phyloP scores from a whole-genome alignment of 2,113 vertebrate species.

The Pelmatolapia mariae region DNA sequence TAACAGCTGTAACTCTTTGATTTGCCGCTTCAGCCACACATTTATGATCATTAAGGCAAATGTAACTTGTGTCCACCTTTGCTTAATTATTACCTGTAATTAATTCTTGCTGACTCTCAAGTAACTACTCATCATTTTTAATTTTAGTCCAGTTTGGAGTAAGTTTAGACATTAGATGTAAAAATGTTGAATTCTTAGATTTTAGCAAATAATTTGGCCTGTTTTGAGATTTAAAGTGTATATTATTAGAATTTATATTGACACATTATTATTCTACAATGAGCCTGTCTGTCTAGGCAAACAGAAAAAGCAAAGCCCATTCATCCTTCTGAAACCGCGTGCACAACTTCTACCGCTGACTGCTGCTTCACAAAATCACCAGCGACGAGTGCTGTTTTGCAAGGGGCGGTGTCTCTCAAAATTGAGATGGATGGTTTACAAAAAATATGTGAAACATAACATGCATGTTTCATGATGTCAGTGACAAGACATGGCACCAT shows the following conservation, averaged over 20 bases:
- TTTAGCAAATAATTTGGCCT: neutral
- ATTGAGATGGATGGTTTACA: neutral
- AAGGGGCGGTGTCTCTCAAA: neutral
- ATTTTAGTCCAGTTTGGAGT: neutral
- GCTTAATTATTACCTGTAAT: neutral
- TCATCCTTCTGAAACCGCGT: neutral
- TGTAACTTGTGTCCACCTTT: neutral
- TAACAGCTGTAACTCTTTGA: slow-evolving; percentile 33
- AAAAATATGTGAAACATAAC: slow-evolving; percentile 33
- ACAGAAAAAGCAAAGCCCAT: neutral
- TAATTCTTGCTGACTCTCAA: neutral
- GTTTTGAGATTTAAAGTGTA: neutral
- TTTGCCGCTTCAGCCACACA: neutral
- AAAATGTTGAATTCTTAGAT: neutral
- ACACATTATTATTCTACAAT: neutral
- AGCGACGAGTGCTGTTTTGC: neutral
- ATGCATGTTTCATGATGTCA: slow-evolving; percentile 33
- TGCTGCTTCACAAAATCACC: neutral
- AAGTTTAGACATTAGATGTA: neutral
- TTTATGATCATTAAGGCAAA: neutral
- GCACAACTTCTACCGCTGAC: neutral
- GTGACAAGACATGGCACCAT: neutral
- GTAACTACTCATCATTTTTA: neutral
- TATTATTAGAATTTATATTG: neutral
- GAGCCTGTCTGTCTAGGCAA: neutral